A percentile compares a stretch with the other conserved stretches of the same genome.
Evolutionary conservation across 2,888 invertebrate genomes (phyloP).

Genomic region (Folsomia manolachei): DNA sequence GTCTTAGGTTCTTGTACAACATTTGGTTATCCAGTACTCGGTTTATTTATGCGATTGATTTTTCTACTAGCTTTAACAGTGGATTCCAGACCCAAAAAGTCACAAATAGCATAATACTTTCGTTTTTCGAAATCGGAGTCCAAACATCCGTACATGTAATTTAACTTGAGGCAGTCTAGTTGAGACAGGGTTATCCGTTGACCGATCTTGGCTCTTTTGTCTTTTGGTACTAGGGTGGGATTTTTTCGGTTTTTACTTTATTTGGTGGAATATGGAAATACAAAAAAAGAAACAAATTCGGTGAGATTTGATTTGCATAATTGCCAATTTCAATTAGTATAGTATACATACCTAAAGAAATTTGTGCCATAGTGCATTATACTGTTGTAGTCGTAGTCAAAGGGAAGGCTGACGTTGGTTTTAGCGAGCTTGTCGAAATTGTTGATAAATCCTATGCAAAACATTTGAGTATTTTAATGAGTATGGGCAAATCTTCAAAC

Average conservation of each 20-base stretch:
- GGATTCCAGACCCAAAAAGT: constrained; percentile 57
- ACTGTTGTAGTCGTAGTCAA: constrained; percentile 73
- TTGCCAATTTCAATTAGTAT: background rate
- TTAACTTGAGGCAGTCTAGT: constrained; percentile 67
- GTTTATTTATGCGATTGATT: background rate
- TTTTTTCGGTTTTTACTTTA: constrained; percentile 60
- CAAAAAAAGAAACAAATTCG: background rate
- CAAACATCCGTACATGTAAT: constrained; percentile 65
- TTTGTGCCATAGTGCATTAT: constrained; percentile 74
- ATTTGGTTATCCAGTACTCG: too few relatives aligned
- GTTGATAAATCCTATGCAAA: constrained; percentile 60
- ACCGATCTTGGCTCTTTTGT: constrained; percentile 58
- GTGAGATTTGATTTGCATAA: background rate
- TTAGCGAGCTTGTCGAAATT: constrained; percentile 67
- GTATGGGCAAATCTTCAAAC: background rate
- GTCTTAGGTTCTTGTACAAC: too few relatives aligned
- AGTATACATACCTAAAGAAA: constrained; percentile 60
- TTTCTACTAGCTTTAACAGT: constrained; percentile 19
- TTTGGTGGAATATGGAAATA: constrained; percentile 10
- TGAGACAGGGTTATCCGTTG: constrained; percentile 65
- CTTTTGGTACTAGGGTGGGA: constrained; percentile 63
- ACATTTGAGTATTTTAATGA: too few relatives aligned
- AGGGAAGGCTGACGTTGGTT: constrained; percentile 64
- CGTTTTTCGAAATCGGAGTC: constrained; percentile 56
- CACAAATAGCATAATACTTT: constrained; percentile 61